phyloP scores from a whole-genome alignment of 2,113 vertebrate species.

The Callipepla squamata region DNA sequence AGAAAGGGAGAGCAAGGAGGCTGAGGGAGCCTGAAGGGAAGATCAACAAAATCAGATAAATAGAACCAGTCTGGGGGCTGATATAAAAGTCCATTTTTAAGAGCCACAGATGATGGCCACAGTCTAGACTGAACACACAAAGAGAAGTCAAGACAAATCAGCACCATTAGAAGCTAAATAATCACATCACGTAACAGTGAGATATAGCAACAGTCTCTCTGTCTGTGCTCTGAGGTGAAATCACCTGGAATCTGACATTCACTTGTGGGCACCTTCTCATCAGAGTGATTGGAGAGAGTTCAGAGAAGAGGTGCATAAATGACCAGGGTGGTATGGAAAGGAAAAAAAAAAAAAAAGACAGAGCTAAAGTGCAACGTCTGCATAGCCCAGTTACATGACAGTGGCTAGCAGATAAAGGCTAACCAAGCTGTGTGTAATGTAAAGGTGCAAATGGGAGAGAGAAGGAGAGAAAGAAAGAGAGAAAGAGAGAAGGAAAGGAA shows the following conservation, averaged over 20 bases:
- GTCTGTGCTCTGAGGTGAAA: conserved; percentile 45
- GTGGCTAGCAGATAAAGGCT: background rate
- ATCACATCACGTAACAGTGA: conserved; percentile 50
- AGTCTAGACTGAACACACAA: conserved; percentile 69
- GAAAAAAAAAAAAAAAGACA: background rate
- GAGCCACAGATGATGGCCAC: conserved; percentile 65
- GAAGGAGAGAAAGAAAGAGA: background rate
- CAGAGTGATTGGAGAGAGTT: background rate
- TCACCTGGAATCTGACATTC: conserved; percentile 52
- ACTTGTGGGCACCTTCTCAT: conserved; percentile 35
- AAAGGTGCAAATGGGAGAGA: background rate
- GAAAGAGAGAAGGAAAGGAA: fast-evolving
- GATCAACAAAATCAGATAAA: conserved; percentile 63
- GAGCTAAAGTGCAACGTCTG: background rate
- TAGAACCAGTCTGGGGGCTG: conserved; percentile 41
- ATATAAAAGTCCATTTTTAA: conserved; percentile 40
- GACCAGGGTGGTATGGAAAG: background rate
- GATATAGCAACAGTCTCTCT: background rate
- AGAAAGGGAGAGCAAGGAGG: conserved; percentile 45
- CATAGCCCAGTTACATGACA: background rate
- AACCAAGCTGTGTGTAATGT: background rate
- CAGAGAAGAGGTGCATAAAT: conserved; percentile 1
- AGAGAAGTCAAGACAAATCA: conserved; percentile 63
- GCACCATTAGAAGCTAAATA: conserved; percentile 51
- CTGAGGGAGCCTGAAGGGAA: conserved; percentile 30